A percentile compares a stretch with the other conserved stretches of the same genome.
Conservation (phyloP, 2,113 vertebrate species). For the Cranoglanis bouderius region DNA sequence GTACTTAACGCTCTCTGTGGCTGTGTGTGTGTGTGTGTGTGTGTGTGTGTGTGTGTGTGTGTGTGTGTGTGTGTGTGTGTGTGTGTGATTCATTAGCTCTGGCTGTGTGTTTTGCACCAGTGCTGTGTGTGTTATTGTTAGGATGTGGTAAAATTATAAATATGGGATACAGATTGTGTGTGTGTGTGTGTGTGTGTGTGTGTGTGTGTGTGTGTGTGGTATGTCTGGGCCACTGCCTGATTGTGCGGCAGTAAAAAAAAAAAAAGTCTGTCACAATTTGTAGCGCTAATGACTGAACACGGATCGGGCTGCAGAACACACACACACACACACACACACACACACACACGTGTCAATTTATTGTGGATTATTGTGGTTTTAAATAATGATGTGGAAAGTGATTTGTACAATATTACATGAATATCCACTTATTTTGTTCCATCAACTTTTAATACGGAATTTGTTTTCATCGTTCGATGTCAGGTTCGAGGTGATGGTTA, state of each 20-base stretch:
- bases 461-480: not conserved
- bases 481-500: not conserved
- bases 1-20: slow-evolving; percentile 96
- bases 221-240: slow-evolving; percentile 85
- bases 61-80: slow-evolving; percentile 48
- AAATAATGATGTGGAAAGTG: not conserved
- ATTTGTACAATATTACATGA: not conserved
- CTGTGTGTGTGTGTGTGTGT: slow-evolving; percentile 41
- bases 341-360: not conserved
- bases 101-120: slow-evolving; percentile 96
- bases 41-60: slow-evolving; percentile 25
- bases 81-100: slow-evolving; percentile 99
- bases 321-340: slow-evolving; percentile 47
- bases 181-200: slow-evolving; percentile 37
- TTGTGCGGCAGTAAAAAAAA: slow-evolving; percentile 76
- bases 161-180: slow-evolving; percentile 83
- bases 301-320: slow-evolving; percentile 65
- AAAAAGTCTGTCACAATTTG: slow-evolving; percentile 80
- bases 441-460: not conserved
- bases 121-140: slow-evolving; percentile 99
- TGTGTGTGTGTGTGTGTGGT: slow-evolving; percentile 54
- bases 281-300: slow-evolving; percentile 86
- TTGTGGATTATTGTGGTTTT: not conserved
- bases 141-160: slow-evolving; percentile 99
- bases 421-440: not conserved